A percentile compares a stretch with the other conserved stretches of the same genome.
Evolutionary conservation across 1,140 invertebrate genomes (phyloP).

Genomic region (Cataglyphis hispanica): DNA sequence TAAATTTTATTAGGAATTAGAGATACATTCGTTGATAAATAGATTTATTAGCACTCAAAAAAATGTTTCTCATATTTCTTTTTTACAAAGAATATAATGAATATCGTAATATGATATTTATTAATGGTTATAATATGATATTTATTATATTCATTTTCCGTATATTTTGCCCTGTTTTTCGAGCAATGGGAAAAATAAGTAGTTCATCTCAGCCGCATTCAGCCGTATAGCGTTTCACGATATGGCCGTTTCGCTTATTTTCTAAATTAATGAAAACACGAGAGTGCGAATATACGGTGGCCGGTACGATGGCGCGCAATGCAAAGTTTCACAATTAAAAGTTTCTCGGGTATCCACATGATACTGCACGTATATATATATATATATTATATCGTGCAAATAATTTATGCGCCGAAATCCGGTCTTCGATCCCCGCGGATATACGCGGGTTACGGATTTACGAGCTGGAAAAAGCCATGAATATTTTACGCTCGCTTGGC

Average conservation of each 20-base stretch:
- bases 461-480: constrained; percentile 55
- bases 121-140: too few relatives aligned
- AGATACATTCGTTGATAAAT: not conserved
- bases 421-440: constrained; percentile 41
- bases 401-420: constrained; percentile 57
- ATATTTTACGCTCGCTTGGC: constrained; percentile 46
- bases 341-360: not conserved
- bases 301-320: not conserved
- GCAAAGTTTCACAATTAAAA: constrained; percentile 57
- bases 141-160: not conserved
- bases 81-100: too few relatives aligned
- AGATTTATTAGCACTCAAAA: not conserved
- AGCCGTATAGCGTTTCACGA: constrained; percentile 1
- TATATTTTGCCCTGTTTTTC: not conserved
- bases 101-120: too few relatives aligned
- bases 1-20: not conserved
- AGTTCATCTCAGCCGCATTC: not conserved
- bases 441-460: constrained; percentile 17
- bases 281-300: not conserved
- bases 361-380: too few relatives aligned
- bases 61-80: not conserved
- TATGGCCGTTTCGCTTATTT: constrained; percentile 22
- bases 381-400: constrained; percentile 22
- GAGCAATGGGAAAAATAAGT: not conserved
- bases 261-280: constrained; percentile 31